Evolutionary conservation across 1,140 invertebrate genomes (phyloP), one percentile per base, ranked within the genome.

Genomic region (Cherax destructor): DNA sequence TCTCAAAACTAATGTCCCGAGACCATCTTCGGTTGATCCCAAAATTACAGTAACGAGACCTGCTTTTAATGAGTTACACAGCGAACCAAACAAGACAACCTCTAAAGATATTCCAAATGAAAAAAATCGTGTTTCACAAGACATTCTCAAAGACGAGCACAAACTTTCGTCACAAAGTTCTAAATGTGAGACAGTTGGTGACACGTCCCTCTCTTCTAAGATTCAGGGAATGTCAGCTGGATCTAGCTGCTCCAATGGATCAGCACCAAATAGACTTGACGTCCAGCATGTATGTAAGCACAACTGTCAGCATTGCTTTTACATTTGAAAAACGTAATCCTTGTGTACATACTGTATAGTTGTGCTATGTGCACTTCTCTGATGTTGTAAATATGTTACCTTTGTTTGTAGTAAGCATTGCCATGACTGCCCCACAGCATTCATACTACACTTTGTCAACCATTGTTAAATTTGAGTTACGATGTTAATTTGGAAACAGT

Each of bases 301-400:
- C 52, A 83, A 83, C 61, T 83, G 81, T 69, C 81, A 83, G 47
- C 81, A 83, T 65, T 83, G 81, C 16, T 83, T 83, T 65, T 83
- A 83, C 59, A 83, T 83, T 4, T 83, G 81, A 83, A 41, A 65
- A 24, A 41, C 0, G 30, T 83, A n/a, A 41, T 49, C n/a, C 5
- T 30, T 30, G 24, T 74, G 69, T 74, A 74, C 9, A 74, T 74
- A 74, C 4, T 74, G 69, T 74, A 74, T 21, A 74, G 11, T 30
- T 74, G 69, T 74, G 6, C 65, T n/a, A 1, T n/a, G 4, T n/a
- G 6, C 6, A 24, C 30, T 74, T 69, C 16, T 1, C 13, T 69
- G 16, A 21, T 3, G 0, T 18, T 69, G 65, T 69, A 69, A 18
- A 69, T 69, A 69, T 69, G 0, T 69, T 18, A 69, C 65, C 65